Conservation (phyloP, 2,113 vertebrate species). For the Centropus unirufus region DNA sequence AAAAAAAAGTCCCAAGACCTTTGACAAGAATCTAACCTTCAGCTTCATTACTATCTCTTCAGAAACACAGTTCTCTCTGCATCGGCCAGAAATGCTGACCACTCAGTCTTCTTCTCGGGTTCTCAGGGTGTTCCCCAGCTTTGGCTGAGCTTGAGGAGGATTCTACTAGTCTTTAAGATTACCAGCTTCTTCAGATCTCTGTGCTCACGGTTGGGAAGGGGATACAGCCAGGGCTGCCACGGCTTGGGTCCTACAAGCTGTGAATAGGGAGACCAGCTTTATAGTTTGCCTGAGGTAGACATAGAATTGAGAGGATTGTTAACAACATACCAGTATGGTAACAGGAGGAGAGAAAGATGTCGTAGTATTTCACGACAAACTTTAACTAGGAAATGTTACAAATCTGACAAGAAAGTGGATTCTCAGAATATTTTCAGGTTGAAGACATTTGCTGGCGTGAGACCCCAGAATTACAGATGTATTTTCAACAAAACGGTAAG, state of each 20-base stretch:
- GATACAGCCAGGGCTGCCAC: background rate
- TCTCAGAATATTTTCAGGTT: background rate
- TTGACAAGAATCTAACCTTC: background rate
- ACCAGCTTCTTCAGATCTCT: background rate
- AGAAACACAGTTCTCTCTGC: background rate
- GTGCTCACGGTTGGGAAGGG: background rate
- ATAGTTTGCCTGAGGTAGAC: background rate
- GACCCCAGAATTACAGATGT: accelerated
- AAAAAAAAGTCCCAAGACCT: background rate
- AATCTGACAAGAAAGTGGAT: background rate
- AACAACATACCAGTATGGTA: background rate
- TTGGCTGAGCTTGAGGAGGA: background rate
- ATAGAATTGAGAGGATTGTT: background rate
- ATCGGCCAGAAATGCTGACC: background rate
- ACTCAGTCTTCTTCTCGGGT: background rate
- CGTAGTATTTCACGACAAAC: background rate
- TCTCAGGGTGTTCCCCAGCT: background rate
- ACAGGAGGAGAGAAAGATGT: background rate
- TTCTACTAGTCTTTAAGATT: accelerated
- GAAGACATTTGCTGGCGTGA: background rate
- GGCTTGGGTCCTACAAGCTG: background rate
- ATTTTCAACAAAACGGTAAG: background rate
- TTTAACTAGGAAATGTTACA: background rate
- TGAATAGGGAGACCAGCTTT: background rate
- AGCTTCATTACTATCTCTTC: background rate